phyloP scores from a whole-genome alignment of 2,797 vertebrate species.

The Hydrolagus colliei region DNA sequence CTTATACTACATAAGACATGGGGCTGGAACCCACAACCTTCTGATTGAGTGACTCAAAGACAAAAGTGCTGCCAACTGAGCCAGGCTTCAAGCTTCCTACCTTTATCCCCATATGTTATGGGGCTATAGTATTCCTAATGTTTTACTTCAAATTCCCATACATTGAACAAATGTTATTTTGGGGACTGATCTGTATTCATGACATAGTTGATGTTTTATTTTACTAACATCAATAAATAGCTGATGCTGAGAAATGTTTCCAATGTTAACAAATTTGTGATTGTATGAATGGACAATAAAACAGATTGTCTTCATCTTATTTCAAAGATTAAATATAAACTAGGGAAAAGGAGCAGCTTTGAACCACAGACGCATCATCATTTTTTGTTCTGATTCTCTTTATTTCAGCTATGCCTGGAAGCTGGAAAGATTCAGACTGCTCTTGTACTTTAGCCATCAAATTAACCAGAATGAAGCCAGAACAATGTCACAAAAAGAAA shows the following conservation, averaged over 20 bases:
- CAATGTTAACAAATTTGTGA: too few relatives aligned
- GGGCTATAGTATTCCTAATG: neutral
- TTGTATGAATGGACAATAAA: too few relatives aligned
- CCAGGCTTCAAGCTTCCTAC: too few relatives aligned
- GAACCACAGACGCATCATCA: neutral
- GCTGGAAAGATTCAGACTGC: neutral
- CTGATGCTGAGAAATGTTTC: neutral
- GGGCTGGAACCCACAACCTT: too few relatives aligned
- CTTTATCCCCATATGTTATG: too few relatives aligned
- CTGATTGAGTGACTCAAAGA: too few relatives aligned
- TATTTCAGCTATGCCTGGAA: neutral
- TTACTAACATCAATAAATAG: neutral
- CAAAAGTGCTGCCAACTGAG: too few relatives aligned
- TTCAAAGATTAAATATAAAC: too few relatives aligned
- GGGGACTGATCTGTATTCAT: neutral
- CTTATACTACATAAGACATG: too few relatives aligned
- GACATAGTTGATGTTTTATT: neutral
- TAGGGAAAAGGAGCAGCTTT: too few relatives aligned
- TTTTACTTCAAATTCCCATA: neutral
- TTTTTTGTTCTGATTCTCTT: neutral
- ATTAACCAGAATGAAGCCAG: neutral
- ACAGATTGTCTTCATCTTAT: too few relatives aligned
- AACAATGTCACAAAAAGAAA: neutral
- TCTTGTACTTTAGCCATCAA: neutral
- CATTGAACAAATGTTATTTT: neutral